A percentile compares a stretch with the other conserved stretches of the same genome.
Evolutionary conservation across 2,113 vertebrate genomes (phyloP).

Genomic region (Guaruba guarouba): DNA sequence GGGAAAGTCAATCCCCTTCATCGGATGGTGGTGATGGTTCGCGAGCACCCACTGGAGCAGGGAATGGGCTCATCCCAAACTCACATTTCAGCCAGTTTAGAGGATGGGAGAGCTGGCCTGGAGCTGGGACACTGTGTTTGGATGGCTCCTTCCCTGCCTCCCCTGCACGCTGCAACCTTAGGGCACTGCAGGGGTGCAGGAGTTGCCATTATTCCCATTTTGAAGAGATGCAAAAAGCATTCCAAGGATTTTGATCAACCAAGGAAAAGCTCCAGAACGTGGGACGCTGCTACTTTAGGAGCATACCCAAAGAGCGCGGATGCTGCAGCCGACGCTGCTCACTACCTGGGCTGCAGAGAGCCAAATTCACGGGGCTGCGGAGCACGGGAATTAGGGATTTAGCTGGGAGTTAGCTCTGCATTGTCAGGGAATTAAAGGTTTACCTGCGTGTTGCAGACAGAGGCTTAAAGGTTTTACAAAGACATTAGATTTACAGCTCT

Average conservation of each 20-base stretch:
- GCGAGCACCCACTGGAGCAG: background rate
- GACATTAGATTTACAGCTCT: constrained; percentile 12
- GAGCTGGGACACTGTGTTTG: background rate
- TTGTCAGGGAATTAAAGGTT: constrained; percentile 58
- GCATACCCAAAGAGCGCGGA: rapidly evolving
- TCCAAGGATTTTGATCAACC: background rate
- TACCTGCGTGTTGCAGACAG: background rate
- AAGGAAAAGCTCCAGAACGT: background rate
- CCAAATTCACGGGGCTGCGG: rapidly evolving
- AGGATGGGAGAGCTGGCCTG: background rate
- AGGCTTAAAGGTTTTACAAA: constrained; percentile 35
- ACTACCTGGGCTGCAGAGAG: background rate
- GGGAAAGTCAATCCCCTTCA: background rate
- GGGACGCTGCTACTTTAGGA: background rate
- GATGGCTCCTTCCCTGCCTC: background rate
- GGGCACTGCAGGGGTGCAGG: background rate
- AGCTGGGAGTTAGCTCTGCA: constrained; percentile 1
- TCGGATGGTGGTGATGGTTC: background rate
- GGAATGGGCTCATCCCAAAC: rapidly evolving
- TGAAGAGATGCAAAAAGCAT: background rate
- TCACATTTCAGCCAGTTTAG: background rate
- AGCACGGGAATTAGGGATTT: background rate
- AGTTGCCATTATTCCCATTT: rapidly evolving
- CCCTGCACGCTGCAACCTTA: rapidly evolving
- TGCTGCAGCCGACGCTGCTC: background rate